Evolutionary conservation across 2,113 vertebrate species (phyloP).

Genomic region (Arizona elegans): DNA sequence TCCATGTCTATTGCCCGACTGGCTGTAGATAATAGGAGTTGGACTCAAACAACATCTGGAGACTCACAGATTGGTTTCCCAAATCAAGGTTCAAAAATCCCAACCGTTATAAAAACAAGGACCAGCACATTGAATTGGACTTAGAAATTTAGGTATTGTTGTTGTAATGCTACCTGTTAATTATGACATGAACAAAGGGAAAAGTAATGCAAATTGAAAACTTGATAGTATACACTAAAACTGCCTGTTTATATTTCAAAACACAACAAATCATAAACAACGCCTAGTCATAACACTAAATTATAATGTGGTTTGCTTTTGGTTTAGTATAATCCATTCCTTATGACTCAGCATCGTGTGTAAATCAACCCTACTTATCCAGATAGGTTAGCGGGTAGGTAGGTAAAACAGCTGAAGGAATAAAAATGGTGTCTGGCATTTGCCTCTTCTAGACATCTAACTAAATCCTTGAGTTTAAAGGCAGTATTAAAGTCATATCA

Average conservation of each 20-base stretch:
- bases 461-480: conserved; percentile 37
- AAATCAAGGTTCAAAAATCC: neutral
- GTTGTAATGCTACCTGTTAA: neutral
- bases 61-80: neutral
- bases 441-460: conserved; percentile 10
- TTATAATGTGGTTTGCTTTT: neutral
- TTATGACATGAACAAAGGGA: neutral
- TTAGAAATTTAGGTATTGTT: neutral
- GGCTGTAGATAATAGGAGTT: too few relatives aligned
- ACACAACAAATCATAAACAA: neutral
- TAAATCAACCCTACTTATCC: neutral
- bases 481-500: conserved; percentile 35
- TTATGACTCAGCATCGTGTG: neutral
- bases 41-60: neutral
- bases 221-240: neutral
- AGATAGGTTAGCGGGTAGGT: neutral
- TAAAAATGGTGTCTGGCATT: neutral
- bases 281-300: neutral
- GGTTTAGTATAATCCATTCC: neutral
- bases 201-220: neutral
- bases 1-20: neutral
- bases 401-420: conserved; percentile 3
- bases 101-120: neutral
- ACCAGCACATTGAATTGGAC: neutral
- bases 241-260: neutral